Conservation (phyloP, 2,113 vertebrate genomes). For the Limanda limanda region DNA sequence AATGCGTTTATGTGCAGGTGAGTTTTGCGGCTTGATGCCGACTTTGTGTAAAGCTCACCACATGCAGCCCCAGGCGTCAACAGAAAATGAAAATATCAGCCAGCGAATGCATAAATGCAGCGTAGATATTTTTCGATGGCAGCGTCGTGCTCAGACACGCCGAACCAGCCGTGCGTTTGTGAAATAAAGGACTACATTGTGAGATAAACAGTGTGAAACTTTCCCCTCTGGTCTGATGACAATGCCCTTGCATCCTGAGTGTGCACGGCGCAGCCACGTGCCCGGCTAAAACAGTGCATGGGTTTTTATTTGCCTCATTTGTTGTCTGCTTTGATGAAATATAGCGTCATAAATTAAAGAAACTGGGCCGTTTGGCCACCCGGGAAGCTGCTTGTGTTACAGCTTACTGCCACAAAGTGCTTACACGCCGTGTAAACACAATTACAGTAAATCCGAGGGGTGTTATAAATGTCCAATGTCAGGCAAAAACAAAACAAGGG, state of each 20-base stretch:
- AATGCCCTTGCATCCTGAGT: not conserved
- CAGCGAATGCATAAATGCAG: constrained; percentile 4
- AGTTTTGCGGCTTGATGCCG: not conserved
- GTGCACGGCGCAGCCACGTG: not conserved
- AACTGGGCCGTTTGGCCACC: constrained; percentile 30
- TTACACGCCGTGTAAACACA: constrained; percentile 14
- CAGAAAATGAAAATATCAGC: not conserved
- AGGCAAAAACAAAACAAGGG: not conserved
- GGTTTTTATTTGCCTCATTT: constrained; percentile 13
- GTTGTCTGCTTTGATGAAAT: constrained; percentile 18
- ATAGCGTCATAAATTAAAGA: not conserved
- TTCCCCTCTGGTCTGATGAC: not conserved
- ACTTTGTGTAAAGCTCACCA: not conserved
- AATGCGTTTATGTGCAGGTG: not conserved
- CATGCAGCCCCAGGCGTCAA: not conserved
- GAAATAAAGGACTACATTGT: not conserved
- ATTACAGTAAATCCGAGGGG: constrained; percentile 32
- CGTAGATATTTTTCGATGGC: not conserved
- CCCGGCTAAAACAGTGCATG: no score
- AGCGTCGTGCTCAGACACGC: constrained; percentile 37
- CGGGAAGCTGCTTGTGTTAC: constrained; percentile 3
- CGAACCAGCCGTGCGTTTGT: constrained; percentile 13
- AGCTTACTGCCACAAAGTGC: not conserved
- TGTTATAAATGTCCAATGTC: not conserved
- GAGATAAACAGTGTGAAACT: not conserved